Base-by-base conservation (phyloP, 2,888 invertebrate species). In the Calliphora vomitoria region DNA sequence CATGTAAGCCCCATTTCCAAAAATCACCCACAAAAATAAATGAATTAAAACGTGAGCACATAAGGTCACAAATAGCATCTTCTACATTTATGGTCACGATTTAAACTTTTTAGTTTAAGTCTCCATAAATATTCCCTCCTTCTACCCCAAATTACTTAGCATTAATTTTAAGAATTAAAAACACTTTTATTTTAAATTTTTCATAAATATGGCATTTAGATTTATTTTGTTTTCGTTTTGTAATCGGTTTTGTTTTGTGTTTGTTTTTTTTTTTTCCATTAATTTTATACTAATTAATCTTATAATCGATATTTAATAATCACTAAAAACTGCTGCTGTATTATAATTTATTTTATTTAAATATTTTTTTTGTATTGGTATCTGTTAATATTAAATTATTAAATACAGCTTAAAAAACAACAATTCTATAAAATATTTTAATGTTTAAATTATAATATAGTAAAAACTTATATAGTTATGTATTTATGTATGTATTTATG, bases 161-260 rank as follows among this genome's bases (percentile, higher is more conserved):
- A 44, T 44, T 44, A 13, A 50, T 44, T 44, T 44, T 8, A 20
- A 13, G 11, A 66, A 81, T 18, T 44, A 81, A 74, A 75, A 75
- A 62, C 81, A 74, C 50, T 53, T 53, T 47, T 35, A 13, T 44
- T 82, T 76, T 71, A 66, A 53, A 86, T 79, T 86, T 90, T 89
- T 88, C 91, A 91, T 92, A 92, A 91, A 91, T 91, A 92, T 92
- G 91, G 91, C 91, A 90, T 91, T 92, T 90, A 64, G 11, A 88
- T 89, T 88, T 82, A 75, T 74, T 85, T 71, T 35, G 15, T 68
- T 69, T 31, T 74, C 25, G 41, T 69, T 79, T 60, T 68, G 20
- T 58, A 44, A 55, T 68, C 55, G 44, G 8, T 68, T 72, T 86
- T 82, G 8, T 20, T 58, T 76, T 50, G 6, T 41, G 31, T 68